phyloP scores from a whole-genome alignment of 2,797 vertebrate genomes.

The Alcedo atthis region DNA sequence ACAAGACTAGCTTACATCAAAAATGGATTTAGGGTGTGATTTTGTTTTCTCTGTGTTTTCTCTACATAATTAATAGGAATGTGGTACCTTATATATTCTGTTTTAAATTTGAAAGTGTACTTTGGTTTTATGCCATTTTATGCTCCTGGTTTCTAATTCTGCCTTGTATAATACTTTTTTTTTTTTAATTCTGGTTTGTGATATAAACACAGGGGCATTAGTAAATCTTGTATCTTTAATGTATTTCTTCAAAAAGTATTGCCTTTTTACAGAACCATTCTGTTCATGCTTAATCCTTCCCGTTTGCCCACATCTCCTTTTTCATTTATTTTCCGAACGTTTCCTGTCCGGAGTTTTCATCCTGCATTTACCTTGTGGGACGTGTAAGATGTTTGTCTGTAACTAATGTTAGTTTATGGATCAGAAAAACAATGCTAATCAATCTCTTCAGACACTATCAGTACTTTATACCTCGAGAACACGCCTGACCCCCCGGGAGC shows the following conservation, averaged over 20 bases:
- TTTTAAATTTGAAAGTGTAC: slow-evolving; percentile 64
- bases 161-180: background rate
- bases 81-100: slow-evolving; percentile 66
- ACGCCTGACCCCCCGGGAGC: background rate
- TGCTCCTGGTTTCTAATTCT: slow-evolving; percentile 29
- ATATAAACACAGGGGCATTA: background rate
- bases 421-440: slow-evolving; percentile 39
- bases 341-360: background rate
- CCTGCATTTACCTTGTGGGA: background rate
- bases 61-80: slow-evolving; percentile 92
- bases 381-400: background rate
- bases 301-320: background rate
- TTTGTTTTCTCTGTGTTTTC: slow-evolving; percentile 87
- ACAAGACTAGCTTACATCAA: slow-evolving; percentile 93
- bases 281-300: background rate
- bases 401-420: slow-evolving; percentile 18
- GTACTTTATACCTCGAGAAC: slow-evolving; percentile 29
- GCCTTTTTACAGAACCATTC: background rate
- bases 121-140: slow-evolving; percentile 58
- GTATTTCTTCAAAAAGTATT: background rate
- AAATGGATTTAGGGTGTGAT: slow-evolving; percentile 97
- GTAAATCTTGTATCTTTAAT: background rate
- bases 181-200: background rate
- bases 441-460: slow-evolving; percentile 27
- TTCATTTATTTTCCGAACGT: background rate